phyloP scores from a whole-genome alignment of 2,888 invertebrate genomes.

The Papilio gigon region DNA sequence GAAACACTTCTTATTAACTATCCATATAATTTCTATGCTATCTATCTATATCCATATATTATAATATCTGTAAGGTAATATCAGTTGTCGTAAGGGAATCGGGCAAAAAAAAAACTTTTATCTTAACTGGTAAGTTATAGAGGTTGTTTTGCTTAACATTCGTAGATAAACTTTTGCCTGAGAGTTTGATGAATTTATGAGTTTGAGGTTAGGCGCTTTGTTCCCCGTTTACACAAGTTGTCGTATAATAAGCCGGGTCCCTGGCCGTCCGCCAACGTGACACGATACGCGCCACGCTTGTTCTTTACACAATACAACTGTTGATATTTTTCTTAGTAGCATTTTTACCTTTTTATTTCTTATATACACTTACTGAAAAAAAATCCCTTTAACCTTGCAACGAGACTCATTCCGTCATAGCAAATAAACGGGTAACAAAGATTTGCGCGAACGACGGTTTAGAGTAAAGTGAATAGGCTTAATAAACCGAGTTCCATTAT shows the following conservation, averaged over 20 bases:
- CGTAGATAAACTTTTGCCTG: constrained; percentile 12
- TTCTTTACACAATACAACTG: constrained; percentile 17
- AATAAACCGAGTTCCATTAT: no score
- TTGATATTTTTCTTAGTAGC: constrained; percentile 4
- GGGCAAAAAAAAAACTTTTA: not conserved
- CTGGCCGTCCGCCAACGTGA: constrained; percentile 38
- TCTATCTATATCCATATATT: no score
- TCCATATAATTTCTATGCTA: no score
- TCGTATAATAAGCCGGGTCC: constrained; percentile 36
- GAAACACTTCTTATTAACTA: no score
- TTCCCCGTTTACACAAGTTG: constrained; percentile 39
- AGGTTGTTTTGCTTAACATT: constrained; percentile 3
- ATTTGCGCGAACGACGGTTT: no score
- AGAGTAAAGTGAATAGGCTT: no score
- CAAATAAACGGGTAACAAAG: no score
- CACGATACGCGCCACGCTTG: constrained; percentile 20
- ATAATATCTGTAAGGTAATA: no score
- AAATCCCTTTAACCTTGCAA: no score
- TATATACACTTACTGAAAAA: no score
- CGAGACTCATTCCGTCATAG: no score
- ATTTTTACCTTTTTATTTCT: not conserved
- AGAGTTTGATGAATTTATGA: constrained; percentile 33
- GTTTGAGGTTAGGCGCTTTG: constrained; percentile 28
- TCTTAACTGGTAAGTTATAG: not conserved
- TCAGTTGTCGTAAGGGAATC: not conserved